Percentiles rank a stretch among this genome's conserved stretches.
phyloP scores from a whole-genome alignment of 1,140 invertebrate species.

The Nephila pilipes region DNA sequence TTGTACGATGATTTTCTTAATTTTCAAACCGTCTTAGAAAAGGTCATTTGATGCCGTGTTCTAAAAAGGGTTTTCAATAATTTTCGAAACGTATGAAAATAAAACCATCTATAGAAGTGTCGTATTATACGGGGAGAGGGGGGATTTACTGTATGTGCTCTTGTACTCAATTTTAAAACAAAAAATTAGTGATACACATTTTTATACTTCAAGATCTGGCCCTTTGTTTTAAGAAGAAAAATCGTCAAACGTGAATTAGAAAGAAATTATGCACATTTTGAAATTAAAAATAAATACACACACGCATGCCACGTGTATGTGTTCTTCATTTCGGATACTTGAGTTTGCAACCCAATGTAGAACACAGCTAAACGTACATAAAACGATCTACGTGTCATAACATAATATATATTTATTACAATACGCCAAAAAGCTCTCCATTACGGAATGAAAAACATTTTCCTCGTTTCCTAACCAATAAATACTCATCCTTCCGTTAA shows the following conservation, averaged over 20 bases:
- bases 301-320: not conserved
- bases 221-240: not conserved
- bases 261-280: too few relatives aligned
- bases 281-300: too few relatives aligned
- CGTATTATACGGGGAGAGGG: too few relatives aligned
- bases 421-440: slow-evolving; percentile 14
- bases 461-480: not conserved
- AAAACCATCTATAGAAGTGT: too few relatives aligned
- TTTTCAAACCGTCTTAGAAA: too few relatives aligned
- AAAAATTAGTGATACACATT: not conserved
- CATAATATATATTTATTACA: not conserved
- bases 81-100: too few relatives aligned
- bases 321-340: not conserved
- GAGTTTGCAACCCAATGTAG: not conserved
- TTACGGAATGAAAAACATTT: slow-evolving; percentile 3
- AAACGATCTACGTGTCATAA: not conserved
- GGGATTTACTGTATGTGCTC: too few relatives aligned
- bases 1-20: too few relatives aligned
- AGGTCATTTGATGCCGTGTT: too few relatives aligned
- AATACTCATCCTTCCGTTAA: slow-evolving; percentile 29
- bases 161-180: too few relatives aligned
- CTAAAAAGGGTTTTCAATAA: too few relatives aligned
- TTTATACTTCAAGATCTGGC: not conserved
- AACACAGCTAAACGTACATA: not conserved
- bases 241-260: not conserved